Conservation (phyloP, 2,113 vertebrate genomes). For the Orientallactaga bullata region DNA sequence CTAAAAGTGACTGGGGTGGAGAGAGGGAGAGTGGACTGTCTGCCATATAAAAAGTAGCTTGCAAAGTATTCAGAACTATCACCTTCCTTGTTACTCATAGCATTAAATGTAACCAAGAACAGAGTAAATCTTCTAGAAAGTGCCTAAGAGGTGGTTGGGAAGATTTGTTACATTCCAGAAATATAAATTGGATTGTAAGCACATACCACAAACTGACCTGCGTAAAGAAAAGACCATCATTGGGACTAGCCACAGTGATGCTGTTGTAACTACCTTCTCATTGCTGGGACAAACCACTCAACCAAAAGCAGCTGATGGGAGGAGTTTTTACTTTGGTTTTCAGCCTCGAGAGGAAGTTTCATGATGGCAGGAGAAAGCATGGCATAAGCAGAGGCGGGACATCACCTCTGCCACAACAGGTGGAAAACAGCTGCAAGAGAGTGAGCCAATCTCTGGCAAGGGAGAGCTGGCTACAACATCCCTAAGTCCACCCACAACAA, state of each 20-base stretch:
- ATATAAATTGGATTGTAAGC: not conserved
- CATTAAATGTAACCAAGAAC: constrained; percentile 5
- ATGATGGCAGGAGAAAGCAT: no score
- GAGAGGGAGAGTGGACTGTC: not conserved
- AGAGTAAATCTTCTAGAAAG: constrained; percentile 7
- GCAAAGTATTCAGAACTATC: not conserved
- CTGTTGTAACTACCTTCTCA: no score
- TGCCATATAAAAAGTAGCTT: constrained; percentile 12
- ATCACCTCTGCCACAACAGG: no score
- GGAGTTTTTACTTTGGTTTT: no score
- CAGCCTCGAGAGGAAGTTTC: no score
- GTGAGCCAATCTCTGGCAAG: no score
- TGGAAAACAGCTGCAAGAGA: no score
- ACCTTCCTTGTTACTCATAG: not conserved
- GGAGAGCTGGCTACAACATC: no score
- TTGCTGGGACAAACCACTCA: no score
- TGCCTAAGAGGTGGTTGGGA: not conserved
- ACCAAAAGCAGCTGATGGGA: no score
- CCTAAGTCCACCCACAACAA: no score
- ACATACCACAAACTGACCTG: constrained; percentile 16
- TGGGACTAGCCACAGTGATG: not conserved
- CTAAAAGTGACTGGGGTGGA: constrained; percentile 16
- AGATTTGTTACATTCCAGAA: constrained; percentile 42
- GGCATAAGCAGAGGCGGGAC: no score
- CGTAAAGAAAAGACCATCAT: not conserved